These are phyloP conservation scores for Drosophila lowei DNA, from an alignment of 1,140 invertebrate genomes.

Conservation along the genomic window DNA sequence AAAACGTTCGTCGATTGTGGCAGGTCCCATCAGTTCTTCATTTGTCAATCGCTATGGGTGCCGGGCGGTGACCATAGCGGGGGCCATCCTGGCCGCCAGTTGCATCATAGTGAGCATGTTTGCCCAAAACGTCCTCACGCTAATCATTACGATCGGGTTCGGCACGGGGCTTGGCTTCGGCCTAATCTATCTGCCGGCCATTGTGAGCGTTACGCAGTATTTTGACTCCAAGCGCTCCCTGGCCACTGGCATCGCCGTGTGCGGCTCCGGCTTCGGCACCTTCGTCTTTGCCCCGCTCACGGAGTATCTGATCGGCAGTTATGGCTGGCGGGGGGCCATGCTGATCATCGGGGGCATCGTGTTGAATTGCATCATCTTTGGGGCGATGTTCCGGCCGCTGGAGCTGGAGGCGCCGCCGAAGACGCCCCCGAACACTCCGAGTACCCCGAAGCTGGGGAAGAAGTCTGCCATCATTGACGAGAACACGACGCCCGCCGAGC, in stretches of 20 bases:
- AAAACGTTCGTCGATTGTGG: neutral
- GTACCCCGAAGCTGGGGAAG: slow-evolving; percentile 46
- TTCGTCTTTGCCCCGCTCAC: slow-evolving; percentile 92
- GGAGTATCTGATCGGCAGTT: slow-evolving; percentile 86
- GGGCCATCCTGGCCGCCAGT: slow-evolving; percentile 89
- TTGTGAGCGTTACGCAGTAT: slow-evolving; percentile 96
- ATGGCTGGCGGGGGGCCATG: slow-evolving; percentile 90
- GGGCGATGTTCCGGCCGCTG: slow-evolving; percentile 91
- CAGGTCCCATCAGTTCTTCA: slow-evolving; percentile 95
- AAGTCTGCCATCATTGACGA: slow-evolving; percentile 74
- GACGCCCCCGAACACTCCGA: slow-evolving; percentile 39
- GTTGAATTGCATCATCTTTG: slow-evolving; percentile 92
- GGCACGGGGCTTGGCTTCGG: slow-evolving; percentile 96
- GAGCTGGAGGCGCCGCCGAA: slow-evolving; percentile 75
- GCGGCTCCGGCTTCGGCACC: slow-evolving; percentile 95
- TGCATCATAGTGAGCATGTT: slow-evolving; percentile 91
- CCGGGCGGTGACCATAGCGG: slow-evolving; percentile 93
- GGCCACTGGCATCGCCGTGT: slow-evolving; percentile 97
- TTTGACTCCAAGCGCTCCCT: slow-evolving; percentile 95
- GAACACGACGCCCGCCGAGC: slow-evolving; percentile 71
- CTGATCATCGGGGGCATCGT: slow-evolving; percentile 92
- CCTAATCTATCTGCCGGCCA: slow-evolving; percentile 96
- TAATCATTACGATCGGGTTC: slow-evolving; percentile 95
- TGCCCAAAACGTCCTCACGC: slow-evolving; percentile 89
- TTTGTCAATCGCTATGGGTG: slow-evolving; percentile 97